Evolutionary conservation across 2,113 vertebrate genomes (phyloP), one percentile per base, ranked within the genome.

Genomic region (Ahaetulla prasina): DNA sequence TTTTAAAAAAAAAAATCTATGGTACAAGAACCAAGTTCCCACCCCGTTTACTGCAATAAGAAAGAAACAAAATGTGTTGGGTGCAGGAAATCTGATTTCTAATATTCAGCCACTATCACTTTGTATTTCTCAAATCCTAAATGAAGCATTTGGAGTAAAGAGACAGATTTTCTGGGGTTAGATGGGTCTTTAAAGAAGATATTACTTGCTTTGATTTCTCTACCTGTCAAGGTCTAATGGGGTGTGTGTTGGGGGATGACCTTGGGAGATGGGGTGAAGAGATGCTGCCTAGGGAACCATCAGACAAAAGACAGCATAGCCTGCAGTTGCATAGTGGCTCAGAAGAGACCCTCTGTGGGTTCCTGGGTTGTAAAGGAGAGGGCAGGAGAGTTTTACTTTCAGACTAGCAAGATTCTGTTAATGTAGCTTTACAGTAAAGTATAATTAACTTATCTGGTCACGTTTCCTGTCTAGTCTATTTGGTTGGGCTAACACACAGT

Each of bases 1-100:
- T 88, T 52, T 10, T 50, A 50, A 18, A 2, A 50, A 50, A 50
- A 50, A 50, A 53, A n/a, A 97, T 97, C 90, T 96, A 94, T 92
- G 86, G 94, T 96, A 95, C 92, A 96, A 96, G 94, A 95, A 96
- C 95, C 94, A 95, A 91, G 93, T 95, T 96, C 95, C 91, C 92
- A 89, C 86, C 87, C 87, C 93, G 93, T 86, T 91, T 84, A 91
- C 92, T 89, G 30, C 85, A 93, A 92, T 50, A 92, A 94, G 89
- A 88, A 89, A 3, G 16, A 1, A 93, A 92, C 95, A 93, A 92
- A 96, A 91, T 92, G 39, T 30, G 87, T 89, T 85, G 84, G 63
- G 84, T 84, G 45, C 5, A 92, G 63, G 90, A 96, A 95, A 93
- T 68, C 68, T 94, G 88, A 93, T 39, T 93, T 54, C 85, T 95